These are phyloP conservation scores for Drosophila quinaria DNA, from an alignment of 2,888 invertebrate species.

Conservation along the genomic window DNA sequence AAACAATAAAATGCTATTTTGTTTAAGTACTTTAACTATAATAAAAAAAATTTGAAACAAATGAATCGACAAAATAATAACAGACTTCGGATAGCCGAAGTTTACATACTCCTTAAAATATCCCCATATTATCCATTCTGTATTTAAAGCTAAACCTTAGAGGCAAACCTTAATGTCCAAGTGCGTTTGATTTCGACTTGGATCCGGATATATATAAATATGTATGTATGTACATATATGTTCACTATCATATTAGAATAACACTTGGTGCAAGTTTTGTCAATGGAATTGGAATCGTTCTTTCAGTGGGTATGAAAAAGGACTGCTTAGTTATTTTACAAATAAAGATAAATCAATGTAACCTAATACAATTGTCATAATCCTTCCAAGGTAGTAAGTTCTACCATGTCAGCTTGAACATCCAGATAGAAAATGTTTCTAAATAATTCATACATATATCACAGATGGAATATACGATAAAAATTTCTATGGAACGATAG, in stretches of 20 bases:
- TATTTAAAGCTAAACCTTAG: conserved; percentile 21
- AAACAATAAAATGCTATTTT: conserved; percentile 20
- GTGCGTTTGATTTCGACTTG: conserved; percentile 13
- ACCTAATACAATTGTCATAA: neutral
- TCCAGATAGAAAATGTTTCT: neutral
- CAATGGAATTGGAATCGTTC: conserved; percentile 4
- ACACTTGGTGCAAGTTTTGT: conserved; percentile 16
- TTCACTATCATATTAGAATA: conserved; percentile 1
- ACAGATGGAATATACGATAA: neutral
- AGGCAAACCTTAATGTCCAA: conserved; percentile 11
- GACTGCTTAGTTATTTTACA: conserved; percentile 3
- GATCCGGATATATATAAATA: neutral
- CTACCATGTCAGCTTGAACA: neutral
- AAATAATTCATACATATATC: neutral
- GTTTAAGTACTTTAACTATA: conserved; percentile 37
- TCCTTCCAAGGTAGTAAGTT: conserved; percentile 4
- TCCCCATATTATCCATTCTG: conserved; percentile 8
- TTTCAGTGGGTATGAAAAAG: conserved; percentile 16
- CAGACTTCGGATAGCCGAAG: conserved; percentile 11
- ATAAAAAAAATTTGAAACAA: neutral
- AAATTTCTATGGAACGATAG: neutral
- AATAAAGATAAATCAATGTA: neutral
- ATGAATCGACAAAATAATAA: neutral
- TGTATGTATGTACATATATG: neutral
- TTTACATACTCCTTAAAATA: conserved; percentile 1